Evolutionary conservation across 2,888 invertebrate genomes (phyloP).

Genomic region (Noctua pronuba): DNA sequence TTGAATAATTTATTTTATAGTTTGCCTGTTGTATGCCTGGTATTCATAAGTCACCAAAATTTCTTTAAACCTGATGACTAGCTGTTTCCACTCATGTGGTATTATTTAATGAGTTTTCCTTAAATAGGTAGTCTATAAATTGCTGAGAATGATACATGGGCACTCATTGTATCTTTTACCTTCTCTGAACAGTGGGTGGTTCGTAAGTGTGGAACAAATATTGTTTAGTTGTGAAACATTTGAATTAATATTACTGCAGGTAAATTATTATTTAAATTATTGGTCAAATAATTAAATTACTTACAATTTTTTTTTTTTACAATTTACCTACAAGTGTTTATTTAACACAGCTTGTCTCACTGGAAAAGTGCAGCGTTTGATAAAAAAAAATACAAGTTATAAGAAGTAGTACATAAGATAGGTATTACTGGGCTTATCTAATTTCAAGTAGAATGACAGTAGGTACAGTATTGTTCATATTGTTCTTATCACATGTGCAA

Average conservation of each 20-base stretch:
- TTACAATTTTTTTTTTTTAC: too few relatives aligned
- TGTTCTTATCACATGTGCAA: conserved; percentile 21
- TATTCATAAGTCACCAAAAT: conserved; percentile 12
- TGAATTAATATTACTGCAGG: neutral
- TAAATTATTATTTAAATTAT: neutral
- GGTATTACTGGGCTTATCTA: neutral
- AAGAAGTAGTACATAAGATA: neutral
- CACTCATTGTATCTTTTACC: conserved; percentile 7
- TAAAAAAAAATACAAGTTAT: neutral
- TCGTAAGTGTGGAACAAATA: neutral
- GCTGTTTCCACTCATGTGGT: neutral
- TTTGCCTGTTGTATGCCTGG: conserved; percentile 7
- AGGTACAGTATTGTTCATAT: conserved; percentile 12
- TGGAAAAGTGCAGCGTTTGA: neutral
- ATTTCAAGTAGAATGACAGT: neutral
- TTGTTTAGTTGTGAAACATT: neutral
- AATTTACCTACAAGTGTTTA: neutral
- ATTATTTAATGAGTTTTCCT: conserved; percentile 42
- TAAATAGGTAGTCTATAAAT: conserved; percentile 35
- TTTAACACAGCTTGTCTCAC: neutral
- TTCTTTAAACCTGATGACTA: conserved; percentile 9
- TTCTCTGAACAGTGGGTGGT: neutral
- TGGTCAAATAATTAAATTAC: too few relatives aligned
- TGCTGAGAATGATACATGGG: neutral
- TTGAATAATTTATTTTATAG: neutral